A percentile compares a stretch with the other conserved stretches of the same genome.
phyloP scores from a whole-genome alignment of 2,888 invertebrate genomes.

The Lasioglossum leucozonium region DNA sequence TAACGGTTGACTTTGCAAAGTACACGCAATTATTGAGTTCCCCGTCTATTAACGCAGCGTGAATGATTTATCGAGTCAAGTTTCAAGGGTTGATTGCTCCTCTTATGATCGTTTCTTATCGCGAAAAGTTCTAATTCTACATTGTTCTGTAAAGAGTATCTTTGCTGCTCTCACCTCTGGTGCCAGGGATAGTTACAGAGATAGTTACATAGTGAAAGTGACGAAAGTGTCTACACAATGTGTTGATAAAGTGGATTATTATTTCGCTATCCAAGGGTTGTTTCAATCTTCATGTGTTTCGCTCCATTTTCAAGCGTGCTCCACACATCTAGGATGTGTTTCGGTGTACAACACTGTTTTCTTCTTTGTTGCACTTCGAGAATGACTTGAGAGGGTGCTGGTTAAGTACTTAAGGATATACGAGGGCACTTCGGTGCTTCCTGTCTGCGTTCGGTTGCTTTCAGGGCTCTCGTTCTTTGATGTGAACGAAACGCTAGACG shows the following conservation, averaged over 20 bases:
- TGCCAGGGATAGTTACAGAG: neutral
- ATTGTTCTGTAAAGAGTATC: neutral
- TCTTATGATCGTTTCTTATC: neutral
- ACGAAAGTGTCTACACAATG: neutral
- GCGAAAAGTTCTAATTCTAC: neutral
- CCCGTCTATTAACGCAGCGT: neutral
- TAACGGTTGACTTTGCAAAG: no score
- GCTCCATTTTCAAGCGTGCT: neutral
- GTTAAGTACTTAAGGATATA: neutral
- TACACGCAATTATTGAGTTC: no score
- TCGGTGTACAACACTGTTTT: neutral
- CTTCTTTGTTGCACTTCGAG: neutral
- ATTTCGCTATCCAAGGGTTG: neutral
- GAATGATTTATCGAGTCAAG: neutral
- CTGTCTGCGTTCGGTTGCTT: neutral
- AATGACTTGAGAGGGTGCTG: neutral
- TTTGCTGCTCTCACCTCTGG: neutral
- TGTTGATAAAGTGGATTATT: neutral
- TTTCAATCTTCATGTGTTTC: neutral
- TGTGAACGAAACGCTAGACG: neutral
- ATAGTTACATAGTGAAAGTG: slow-evolving; percentile 7
- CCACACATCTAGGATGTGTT: neutral
- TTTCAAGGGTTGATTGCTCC: no score
- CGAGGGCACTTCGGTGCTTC: neutral
- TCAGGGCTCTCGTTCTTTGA: neutral